phyloP scores from a whole-genome alignment of 2,888 invertebrate species.

The Dexiosoma caninum region DNA sequence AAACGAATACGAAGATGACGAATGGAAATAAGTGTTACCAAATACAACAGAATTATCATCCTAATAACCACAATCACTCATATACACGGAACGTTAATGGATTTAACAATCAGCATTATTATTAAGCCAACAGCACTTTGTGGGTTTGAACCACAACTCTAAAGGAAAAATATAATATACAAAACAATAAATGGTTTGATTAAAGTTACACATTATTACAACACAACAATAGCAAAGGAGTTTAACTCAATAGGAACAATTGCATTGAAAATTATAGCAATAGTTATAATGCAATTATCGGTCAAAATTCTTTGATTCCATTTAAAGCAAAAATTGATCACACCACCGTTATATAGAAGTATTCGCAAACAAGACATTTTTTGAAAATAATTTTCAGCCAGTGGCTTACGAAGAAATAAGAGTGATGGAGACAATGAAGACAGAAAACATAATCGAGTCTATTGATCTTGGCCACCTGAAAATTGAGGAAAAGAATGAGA shows the following conservation, averaged over 20 bases:
- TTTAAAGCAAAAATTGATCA: conserved; percentile 1
- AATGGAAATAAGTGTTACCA: too few relatives aligned
- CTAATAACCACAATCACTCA: too few relatives aligned
- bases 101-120: not conserved
- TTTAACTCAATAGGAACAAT: not conserved
- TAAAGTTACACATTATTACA: too few relatives aligned
- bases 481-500: not conserved
- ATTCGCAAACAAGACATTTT: not conserved
- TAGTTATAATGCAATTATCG: too few relatives aligned
- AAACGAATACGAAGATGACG: too few relatives aligned
- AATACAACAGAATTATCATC: too few relatives aligned
- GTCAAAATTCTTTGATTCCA: not conserved
- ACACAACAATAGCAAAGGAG: not conserved
- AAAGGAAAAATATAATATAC: too few relatives aligned
- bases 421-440: not conserved
- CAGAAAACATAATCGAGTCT: not conserved
- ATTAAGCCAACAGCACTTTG: conserved; percentile 19
- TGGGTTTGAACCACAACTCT: not conserved
- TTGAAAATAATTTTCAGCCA: not conserved
- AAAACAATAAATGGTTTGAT: too few relatives aligned
- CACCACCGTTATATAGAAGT: not conserved
- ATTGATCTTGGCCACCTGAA: conserved; percentile 8
- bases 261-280: not conserved
- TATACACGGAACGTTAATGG: too few relatives aligned
- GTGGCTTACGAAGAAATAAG: not conserved